phyloP scores from a whole-genome alignment of 1,140 invertebrate genomes.

The Nasonia longicornis region DNA sequence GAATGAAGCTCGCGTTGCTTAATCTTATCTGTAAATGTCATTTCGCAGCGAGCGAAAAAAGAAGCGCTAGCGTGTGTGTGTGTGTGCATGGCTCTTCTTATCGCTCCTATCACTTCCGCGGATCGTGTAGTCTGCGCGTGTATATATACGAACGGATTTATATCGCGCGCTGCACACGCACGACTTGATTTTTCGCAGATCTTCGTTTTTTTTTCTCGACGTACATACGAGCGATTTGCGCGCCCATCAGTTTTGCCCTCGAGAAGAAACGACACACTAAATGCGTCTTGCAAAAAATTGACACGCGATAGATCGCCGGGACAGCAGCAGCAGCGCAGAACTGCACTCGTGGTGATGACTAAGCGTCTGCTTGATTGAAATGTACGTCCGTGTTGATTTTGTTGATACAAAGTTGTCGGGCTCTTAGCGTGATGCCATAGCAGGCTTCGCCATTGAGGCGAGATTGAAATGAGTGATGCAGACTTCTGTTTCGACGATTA shows the following conservation, averaged over 20 bases:
- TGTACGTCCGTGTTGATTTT: conserved; percentile 14
- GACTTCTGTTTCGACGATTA: too few species aligned
- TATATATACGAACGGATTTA: too few species aligned
- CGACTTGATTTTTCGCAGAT: background rate
- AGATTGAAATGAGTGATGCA: background rate
- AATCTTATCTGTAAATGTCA: conserved; percentile 34
- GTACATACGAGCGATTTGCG: background rate
- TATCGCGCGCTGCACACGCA: background rate
- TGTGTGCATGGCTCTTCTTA: background rate
- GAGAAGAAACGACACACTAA: background rate
- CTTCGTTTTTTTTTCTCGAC: background rate
- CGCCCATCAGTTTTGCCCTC: background rate
- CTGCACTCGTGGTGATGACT: conserved; percentile 35
- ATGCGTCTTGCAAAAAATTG: background rate
- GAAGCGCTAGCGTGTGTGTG: background rate
- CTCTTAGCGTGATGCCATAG: background rate
- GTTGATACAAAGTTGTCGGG: background rate
- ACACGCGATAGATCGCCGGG: background rate
- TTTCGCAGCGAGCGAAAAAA: background rate
- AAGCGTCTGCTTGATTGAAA: conserved; percentile 38
- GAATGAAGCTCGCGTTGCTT: background rate
- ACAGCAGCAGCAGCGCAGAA: background rate
- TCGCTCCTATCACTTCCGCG: conserved; percentile 4
- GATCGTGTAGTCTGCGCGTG: background rate
- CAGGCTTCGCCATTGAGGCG: background rate